Conservation (phyloP, 1,140 invertebrate species). For the Mizuhopecten yessoensis region DNA sequence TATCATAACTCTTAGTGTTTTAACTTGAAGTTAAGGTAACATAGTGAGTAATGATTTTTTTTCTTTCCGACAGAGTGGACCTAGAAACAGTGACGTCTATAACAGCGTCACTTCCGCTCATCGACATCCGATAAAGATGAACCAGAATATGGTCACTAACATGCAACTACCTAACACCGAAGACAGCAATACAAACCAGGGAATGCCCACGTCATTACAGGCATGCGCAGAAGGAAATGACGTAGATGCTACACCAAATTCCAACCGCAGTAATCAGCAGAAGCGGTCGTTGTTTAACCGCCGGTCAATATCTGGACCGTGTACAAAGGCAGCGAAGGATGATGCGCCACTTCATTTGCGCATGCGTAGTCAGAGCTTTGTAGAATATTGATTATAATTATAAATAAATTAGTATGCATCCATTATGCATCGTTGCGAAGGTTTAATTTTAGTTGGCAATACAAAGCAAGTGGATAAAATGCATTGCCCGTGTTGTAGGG, state of each 20-base stretch:
- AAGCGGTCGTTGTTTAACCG: conserved; percentile 2
- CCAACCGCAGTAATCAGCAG: background rate
- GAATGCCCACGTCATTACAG: background rate
- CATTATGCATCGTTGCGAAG: no score
- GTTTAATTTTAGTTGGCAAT: no score
- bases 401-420: background rate
- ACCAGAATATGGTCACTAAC: background rate
- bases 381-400: background rate
- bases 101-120: background rate
- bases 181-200: background rate
- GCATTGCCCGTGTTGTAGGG: no score
- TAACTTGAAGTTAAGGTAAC: no score
- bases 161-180: background rate
- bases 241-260: background rate
- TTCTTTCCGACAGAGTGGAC: background rate
- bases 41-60: no score
- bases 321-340: background rate
- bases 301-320: background rate
- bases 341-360: background rate
- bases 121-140: background rate
- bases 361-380: background rate
- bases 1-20: no score
- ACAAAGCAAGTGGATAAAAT: no score
- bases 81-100: background rate
- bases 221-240: background rate